Percentiles rank a stretch among this genome's conserved stretches.
phyloP scores from a whole-genome alignment of 1,140 invertebrate genomes.

The Asobara japonica region DNA sequence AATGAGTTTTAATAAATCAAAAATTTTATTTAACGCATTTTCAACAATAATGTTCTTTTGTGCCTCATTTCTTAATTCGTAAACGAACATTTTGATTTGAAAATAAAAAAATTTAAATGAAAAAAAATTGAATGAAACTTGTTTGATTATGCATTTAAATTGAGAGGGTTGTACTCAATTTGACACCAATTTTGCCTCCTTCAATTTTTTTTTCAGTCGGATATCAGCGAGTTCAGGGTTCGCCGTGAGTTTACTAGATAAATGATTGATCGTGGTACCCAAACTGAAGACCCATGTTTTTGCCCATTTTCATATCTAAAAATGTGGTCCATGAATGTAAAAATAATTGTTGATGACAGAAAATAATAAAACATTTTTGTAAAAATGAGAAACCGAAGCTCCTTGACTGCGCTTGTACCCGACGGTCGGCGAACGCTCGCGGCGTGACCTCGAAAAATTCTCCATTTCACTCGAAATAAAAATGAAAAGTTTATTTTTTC shows the following conservation, averaged over 20 bases:
- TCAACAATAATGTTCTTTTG: not conserved
- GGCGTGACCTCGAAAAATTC: not conserved
- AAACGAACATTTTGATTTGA: no score
- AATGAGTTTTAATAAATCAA: slow-evolving; percentile 16
- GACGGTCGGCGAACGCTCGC: slow-evolving; percentile 36
- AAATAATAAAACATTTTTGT: not conserved
- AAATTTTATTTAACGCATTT: not conserved
- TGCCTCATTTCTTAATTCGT: not conserved
- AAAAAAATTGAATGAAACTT: no score
- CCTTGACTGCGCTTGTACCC: slow-evolving; percentile 33
- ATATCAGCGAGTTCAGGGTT: not conserved
- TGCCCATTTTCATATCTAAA: not conserved
- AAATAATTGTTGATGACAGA: not conserved
- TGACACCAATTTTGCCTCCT: no score
- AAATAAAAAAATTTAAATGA: no score
- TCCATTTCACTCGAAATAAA: not conserved
- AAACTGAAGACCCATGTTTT: not conserved
- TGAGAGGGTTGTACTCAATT: not conserved
- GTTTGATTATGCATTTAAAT: no score
- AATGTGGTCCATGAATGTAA: slow-evolving; percentile 28
- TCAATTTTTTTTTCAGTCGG: not conserved
- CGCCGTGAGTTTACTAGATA: not conserved
- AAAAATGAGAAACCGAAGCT: not conserved
- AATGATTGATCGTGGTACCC: not conserved
- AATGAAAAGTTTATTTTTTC: no score